Conservation (phyloP, 2,888 invertebrate genomes). For the Tigriopus californicus region DNA sequence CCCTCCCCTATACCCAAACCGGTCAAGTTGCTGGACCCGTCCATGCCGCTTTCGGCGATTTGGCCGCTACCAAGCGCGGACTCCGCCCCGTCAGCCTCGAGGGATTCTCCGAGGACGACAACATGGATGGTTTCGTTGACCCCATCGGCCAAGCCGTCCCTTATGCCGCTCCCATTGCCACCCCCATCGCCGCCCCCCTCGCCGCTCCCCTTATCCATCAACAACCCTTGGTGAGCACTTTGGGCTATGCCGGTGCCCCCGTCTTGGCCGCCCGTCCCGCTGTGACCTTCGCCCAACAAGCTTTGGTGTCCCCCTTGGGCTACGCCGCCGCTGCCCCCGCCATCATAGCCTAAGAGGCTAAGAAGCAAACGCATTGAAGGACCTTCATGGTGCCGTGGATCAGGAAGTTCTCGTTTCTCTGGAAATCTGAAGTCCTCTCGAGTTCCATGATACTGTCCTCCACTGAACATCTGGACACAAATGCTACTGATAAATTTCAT, state of each 20-base stretch:
- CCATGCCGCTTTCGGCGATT: neutral
- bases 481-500: no score
- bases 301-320: neutral
- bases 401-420: no score
- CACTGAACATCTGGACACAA: no score
- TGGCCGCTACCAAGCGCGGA: neutral
- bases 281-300: neutral
- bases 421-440: no score
- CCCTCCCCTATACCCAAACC: neutral
- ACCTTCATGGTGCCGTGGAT: no score
- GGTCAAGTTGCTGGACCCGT: neutral
- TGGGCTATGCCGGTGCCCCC: no score
- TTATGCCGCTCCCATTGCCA: neutral
- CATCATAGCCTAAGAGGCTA: no score
- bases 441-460: no score
- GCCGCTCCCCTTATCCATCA: no score
- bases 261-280: neutral
- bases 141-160: neutral
- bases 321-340: neutral
- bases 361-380: no score
- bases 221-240: no score
- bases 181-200: neutral
- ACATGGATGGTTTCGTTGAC: conserved; percentile 5
- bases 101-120: conserved; percentile 6
- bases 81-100: neutral